A percentile compares a stretch with the other conserved stretches of the same genome.
These are phyloP conservation scores for Sclerurus mexicanus DNA, from an alignment of 2,113 vertebrate genomes.

Conservation along the genomic window DNA sequence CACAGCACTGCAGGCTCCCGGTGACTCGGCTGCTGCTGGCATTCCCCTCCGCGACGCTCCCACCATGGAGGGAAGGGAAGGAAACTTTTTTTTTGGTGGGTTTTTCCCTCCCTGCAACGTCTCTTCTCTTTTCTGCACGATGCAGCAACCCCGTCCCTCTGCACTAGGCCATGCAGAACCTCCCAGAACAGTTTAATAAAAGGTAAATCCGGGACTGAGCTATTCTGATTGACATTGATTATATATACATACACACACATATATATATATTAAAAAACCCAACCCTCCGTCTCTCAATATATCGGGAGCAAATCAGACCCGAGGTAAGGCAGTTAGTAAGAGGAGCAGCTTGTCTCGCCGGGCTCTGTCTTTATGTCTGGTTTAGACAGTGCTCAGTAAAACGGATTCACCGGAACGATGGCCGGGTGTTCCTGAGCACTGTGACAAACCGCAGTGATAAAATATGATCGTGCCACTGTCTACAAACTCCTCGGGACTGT, in stretches of 20 bases:
- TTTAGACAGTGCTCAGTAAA: not conserved
- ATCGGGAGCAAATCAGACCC: not conserved
- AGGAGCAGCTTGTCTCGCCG: not conserved
- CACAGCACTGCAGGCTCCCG: too few relatives aligned
- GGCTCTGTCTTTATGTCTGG: not conserved
- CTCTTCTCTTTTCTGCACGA: not conserved
- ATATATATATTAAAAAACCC: not conserved
- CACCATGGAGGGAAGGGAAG: not conserved
- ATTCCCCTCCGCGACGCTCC: not conserved
- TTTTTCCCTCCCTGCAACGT: not conserved
- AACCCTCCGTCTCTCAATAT: not conserved
- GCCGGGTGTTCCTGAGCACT: not conserved
- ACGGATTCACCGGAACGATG: not conserved
- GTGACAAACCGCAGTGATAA: not conserved
- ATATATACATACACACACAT: too few relatives aligned
- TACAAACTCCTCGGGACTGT: not conserved
- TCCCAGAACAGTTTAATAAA: not conserved
- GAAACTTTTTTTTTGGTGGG: too few relatives aligned
- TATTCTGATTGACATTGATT: not conserved
- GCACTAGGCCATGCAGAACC: not conserved
- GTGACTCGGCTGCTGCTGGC: not conserved
- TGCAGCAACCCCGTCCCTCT: not conserved
- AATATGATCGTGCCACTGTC: not conserved
- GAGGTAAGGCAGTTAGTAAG: not conserved
- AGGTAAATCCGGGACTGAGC: fast-evolving